Conservation (phyloP, 2,888 invertebrate species). For the Drosophila demipolita region DNA sequence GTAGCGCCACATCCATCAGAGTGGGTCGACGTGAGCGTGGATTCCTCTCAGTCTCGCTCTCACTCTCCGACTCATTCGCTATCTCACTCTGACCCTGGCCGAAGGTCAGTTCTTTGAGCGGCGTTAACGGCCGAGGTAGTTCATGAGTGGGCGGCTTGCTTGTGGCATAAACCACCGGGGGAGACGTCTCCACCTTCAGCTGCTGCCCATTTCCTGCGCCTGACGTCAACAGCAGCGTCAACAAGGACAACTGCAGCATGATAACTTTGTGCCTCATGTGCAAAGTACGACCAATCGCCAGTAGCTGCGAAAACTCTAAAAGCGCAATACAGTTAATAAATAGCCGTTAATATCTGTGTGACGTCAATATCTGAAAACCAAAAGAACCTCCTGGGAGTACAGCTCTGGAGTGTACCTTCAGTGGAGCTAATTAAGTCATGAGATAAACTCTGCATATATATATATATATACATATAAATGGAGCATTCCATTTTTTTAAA, state of each 20-base stretch:
- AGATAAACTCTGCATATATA: neutral
- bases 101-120: slow-evolving; percentile 27
- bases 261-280: slow-evolving; percentile 23
- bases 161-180: slow-evolving; percentile 5
- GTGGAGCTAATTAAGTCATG: neutral
- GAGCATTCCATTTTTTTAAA: neutral
- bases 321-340: slow-evolving; percentile 10
- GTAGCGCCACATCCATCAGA: slow-evolving; percentile 82
- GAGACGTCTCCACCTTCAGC: neutral
- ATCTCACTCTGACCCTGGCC: slow-evolving; percentile 9
- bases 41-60: slow-evolving; percentile 10
- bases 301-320: slow-evolving; percentile 12
- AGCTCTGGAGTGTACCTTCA: neutral
- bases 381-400: neutral
- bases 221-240: slow-evolving; percentile 30
- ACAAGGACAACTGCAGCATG: slow-evolving; percentile 52
- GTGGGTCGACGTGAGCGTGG: slow-evolving; percentile 75
- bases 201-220: slow-evolving; percentile 13
- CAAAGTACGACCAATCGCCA: slow-evolving; percentile 1
- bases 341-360: neutral
- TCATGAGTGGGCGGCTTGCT: slow-evolving; percentile 67
- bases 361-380: neutral
- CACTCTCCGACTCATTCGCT: slow-evolving; percentile 7
- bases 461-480: neutral
- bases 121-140: slow-evolving; percentile 71